Evolutionary conservation across 2,797 vertebrate species (phyloP).

Genomic region (Thalassophryne amazonica): DNA sequence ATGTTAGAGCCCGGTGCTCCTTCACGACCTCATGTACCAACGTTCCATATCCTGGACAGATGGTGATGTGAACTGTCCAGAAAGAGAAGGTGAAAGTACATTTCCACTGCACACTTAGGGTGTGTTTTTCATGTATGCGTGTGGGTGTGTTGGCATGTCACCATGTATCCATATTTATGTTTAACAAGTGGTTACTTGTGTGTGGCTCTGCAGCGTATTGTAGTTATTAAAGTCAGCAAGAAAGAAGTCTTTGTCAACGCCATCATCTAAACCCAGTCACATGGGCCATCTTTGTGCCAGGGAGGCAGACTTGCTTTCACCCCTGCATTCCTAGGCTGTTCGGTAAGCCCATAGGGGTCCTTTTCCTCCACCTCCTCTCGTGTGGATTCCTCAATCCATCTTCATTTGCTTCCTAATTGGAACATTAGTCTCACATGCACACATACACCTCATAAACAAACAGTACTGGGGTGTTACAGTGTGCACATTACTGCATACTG

Average conservation of each 20-base stretch:
- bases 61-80: background rate
- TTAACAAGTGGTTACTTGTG: slow-evolving; percentile 71
- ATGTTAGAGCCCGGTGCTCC: too few relatives aligned
- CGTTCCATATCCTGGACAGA: background rate
- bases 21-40: background rate
- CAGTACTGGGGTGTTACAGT: too few relatives aligned
- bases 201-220: slow-evolving; percentile 50
- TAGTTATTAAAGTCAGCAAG: slow-evolving; percentile 78
- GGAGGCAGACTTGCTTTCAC: slow-evolving; percentile 77
- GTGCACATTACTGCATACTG: too few relatives aligned
- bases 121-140: slow-evolving; percentile 4
- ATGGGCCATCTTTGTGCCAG: slow-evolving; percentile 78
- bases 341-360: slow-evolving; percentile 70
- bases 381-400: slow-evolving; percentile 56
- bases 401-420: slow-evolving; percentile 53
- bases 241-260: slow-evolving; percentile 85
- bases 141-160: slow-evolving; percentile 6
- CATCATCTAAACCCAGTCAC: slow-evolving; percentile 78
- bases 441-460: background rate
- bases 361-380: slow-evolving; percentile 19
- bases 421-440: slow-evolving; percentile 28
- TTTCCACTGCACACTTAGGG: slow-evolving; percentile 9
- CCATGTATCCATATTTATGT: slow-evolving; percentile 40
- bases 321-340: slow-evolving; percentile 76
- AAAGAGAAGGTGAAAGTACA: background rate